Evolutionary conservation across 2,888 invertebrate genomes (phyloP), one percentile per base, ranked within the genome.

Genomic region (Himalopsyche japonica): DNA sequence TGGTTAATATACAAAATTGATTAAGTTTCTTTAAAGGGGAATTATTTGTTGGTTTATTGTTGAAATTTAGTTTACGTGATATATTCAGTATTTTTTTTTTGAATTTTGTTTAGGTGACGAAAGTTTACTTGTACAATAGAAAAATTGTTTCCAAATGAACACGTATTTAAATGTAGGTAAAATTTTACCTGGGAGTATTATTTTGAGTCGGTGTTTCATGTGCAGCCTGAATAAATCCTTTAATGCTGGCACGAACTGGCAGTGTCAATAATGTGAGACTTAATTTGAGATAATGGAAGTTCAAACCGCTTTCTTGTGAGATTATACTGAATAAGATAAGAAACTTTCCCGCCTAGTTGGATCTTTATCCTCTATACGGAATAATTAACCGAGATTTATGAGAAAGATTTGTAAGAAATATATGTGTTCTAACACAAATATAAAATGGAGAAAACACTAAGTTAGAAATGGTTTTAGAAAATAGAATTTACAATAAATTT

Each of bases 231-330:
- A 70, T 30, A 70, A 70, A 70, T 70, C 70, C 70, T 70, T 70
- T 30, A 81, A 80, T 48, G 32, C 27, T 49, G 70, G 76, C 43
- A 43, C 20, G 43, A 76, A 84, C 82, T 82, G 82, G 82, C 84
- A 77, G 82, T 76, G 76, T 81, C 64, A 78, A 78, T 76, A 84
- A 82, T 80, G 70, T 57, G 27, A 37, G 57, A 48, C 79, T 80
- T 80, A 79, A 84, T 84, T 81, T 48, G 79, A 84, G 79, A 82
- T 84, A 84, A 80, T 82, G 80, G 76, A 84, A 80, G 79, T 79
- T 78, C 82, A 81, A 77, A 82, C 82, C 78, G 64, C 57, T 79
- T 79, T 57, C 47, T 82, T 82, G 84, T 80, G 79, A 64, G 84
- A 84, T 84, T 81, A 84, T 34, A 82, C 79, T 43, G 57, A 82